These are phyloP conservation scores for Temnothorax rugatulus DNA, from an alignment of 2,888 invertebrate species.

Conservation along the genomic window DNA sequence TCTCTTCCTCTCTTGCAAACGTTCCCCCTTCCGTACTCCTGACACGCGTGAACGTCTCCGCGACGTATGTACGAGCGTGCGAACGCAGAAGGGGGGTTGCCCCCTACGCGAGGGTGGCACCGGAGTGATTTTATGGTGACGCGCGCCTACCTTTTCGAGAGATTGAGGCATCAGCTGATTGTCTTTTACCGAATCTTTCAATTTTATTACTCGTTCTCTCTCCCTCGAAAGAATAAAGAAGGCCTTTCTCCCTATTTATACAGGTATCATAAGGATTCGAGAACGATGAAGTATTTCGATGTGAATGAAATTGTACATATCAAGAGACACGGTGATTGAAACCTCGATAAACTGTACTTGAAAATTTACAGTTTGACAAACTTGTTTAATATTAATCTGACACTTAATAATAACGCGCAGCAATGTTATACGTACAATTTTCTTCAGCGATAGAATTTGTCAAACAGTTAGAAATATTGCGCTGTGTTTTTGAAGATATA, in stretches of 20 bases:
- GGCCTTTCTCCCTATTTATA: too few species aligned
- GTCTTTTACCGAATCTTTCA: conserved; percentile 23
- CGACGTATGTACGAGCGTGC: conserved; percentile 30
- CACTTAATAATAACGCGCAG: not conserved
- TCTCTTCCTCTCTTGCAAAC: conserved; percentile 4
- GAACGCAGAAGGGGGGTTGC: conserved; percentile 55
- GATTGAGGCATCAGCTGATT: conserved; percentile 45
- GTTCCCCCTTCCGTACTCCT: conserved; percentile 60
- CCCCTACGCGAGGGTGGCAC: conserved; percentile 61
- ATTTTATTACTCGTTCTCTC: conserved; percentile 1
- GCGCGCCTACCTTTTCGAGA: conserved; percentile 74
- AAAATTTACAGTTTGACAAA: not conserved
- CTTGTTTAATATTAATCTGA: not conserved
- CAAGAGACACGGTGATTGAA: not conserved
- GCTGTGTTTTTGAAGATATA: not conserved
- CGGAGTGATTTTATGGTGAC: conserved; percentile 82
- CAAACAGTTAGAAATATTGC: not conserved
- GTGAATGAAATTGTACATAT: not conserved
- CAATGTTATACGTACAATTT: not conserved
- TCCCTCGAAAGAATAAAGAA: not conserved
- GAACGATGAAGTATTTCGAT: not conserved
- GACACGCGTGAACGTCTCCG: conserved; percentile 33
- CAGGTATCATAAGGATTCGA: not conserved
- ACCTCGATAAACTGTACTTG: not conserved
- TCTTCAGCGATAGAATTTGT: not conserved